Evolutionary conservation across 1,140 invertebrate species (phyloP), one percentile per base, ranked within the genome.

Genomic region (Riptortus pedestris): DNA sequence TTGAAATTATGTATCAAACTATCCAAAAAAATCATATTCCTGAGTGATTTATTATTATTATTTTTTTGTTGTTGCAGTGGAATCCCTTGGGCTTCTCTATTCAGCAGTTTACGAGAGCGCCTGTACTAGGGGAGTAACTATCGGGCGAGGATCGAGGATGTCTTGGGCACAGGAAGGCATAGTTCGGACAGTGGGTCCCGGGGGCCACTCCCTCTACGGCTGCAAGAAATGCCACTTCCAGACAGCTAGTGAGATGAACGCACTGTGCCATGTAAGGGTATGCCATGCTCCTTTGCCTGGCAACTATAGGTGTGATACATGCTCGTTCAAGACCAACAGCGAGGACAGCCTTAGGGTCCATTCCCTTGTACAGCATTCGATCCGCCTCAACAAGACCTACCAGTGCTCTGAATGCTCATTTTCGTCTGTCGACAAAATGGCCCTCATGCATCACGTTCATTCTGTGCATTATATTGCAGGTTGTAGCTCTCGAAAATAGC

Each of bases 191-290:
- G 22, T 26, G 18, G 14, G 51, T 24, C 51, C 18, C 16, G 51
- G 51, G 26, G 51, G 51, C 7, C 51, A 27, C 14, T 2, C 51
- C 16, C 18, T 55, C 16, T 55, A 24, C 24, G 11, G 20, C 26
- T 55, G 51, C 51, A 55, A 55, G 24, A 55, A 27, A 55, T 55
- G 51, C 26, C 51, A 27, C 24, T 55, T 55, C 24, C 51, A 55
- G 24, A 55, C 51, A 26, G 24, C 51, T 2, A 55, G 51, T 55
- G 51, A 55, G 24, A 55, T 55, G 51, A 55, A 55, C 26, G 51
- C 24, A 24, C 20, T 55, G 22, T 55, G 51, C 14, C 51, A 55
- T 55, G 51, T 55, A 24, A 2, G 51, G 9, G 51, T 55, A 3
- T 55, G 51, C 26, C 51, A 55, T 55, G 51, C 51, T 1, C 24